Evolutionary conservation across 2,113 vertebrate genomes (phyloP).

Genomic region (Rafetus swinhoei): DNA sequence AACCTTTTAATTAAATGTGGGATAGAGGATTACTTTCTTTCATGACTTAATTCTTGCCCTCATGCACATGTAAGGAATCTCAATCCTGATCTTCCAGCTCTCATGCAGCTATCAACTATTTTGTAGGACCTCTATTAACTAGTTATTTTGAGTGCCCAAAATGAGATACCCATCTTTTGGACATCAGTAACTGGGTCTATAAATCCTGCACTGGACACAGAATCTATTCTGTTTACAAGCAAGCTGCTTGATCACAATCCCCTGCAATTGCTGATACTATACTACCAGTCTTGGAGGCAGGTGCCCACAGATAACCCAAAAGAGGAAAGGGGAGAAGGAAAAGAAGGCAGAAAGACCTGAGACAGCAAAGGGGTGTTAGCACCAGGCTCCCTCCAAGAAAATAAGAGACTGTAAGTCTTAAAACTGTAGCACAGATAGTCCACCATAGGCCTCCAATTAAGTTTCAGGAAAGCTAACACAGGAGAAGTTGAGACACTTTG

Average conservation of each 20-base stretch:
- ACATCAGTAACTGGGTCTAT: too few relatives aligned
- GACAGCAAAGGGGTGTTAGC: too few relatives aligned
- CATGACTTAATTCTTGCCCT: not conserved
- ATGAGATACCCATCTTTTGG: not conserved
- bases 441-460: too few relatives aligned
- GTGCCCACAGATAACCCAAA: too few relatives aligned
- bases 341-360: too few relatives aligned
- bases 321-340: too few relatives aligned
- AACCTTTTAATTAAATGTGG: not conserved
- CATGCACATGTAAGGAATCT: not conserved
- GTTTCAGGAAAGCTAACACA: too few relatives aligned
- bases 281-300: too few relatives aligned
- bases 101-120: not conserved
- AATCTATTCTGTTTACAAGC: not conserved
- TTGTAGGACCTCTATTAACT: not conserved
- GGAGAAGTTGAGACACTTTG: fast-evolving
- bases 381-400: too few relatives aligned
- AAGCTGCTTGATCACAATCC: not conserved
- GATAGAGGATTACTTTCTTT: not conserved
- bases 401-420: not conserved
- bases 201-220: not conserved
- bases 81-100: not conserved
- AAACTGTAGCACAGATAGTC: not conserved
- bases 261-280: too few relatives aligned
- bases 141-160: not conserved